These are phyloP conservation scores for Etheostoma cragini DNA, from an alignment of 2,113 vertebrate genomes.

Conservation along the genomic window DNA sequence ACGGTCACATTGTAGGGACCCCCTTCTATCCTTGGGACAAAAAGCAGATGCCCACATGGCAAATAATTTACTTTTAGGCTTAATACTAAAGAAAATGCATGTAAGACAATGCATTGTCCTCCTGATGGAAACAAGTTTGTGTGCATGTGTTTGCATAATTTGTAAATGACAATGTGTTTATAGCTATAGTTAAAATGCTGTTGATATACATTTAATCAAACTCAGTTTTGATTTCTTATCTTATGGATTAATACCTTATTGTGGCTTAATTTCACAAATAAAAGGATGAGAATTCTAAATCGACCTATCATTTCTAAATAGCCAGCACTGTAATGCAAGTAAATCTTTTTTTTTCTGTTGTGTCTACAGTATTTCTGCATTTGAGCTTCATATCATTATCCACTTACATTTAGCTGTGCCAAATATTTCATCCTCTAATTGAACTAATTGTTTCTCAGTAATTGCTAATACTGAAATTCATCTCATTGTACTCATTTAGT, in stretches of 20 bases:
- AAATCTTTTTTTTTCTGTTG: not conserved
- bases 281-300: not conserved
- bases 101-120: not conserved
- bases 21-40: not conserved
- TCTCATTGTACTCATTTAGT: conserved; percentile 36
- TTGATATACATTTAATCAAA: not conserved
- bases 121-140: not conserved
- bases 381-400: conserved; percentile 16
- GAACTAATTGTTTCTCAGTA: conserved; percentile 33
- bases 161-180: not conserved
- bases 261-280: not conserved
- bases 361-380: not conserved
- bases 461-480: conserved; percentile 38
- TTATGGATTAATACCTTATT: not conserved
- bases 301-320: not conserved
- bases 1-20: not conserved
- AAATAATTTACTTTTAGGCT: not conserved
- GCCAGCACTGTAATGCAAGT: not conserved
- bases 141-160: not conserved
- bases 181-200: too few relatives aligned
- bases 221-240: not conserved
- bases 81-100: too few relatives aligned
- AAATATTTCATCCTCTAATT: conserved; percentile 37
- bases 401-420: conserved; percentile 12
- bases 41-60: not conserved